These are phyloP conservation scores for Xestoiulus laeticollis DNA, from an alignment of 2,888 invertebrate genomes.

Conservation along the genomic window DNA sequence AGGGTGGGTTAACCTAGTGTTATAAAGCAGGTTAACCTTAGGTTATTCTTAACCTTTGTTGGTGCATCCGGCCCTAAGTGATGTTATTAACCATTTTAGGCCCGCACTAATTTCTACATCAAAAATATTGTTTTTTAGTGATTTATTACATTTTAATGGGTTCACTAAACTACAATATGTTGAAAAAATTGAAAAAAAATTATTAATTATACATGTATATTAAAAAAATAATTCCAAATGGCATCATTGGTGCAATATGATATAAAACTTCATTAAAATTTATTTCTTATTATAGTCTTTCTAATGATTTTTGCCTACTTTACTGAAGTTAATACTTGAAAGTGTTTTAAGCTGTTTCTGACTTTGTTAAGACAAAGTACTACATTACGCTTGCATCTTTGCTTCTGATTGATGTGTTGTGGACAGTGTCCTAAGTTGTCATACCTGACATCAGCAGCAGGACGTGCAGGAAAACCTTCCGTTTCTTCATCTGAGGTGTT, in stretches of 20 bases:
- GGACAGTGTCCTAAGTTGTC: conserved; percentile 24
- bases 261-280: background rate
- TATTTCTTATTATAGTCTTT: background rate
- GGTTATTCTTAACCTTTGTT: too few species aligned
- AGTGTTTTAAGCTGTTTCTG: background rate
- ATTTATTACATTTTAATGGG: too few species aligned
- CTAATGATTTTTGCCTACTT: background rate
- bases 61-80: too few species aligned
- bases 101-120: background rate
- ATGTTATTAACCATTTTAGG: background rate
- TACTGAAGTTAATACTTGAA: background rate
- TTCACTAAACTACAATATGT: too few species aligned
- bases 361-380: background rate
- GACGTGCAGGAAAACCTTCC: background rate
- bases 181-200: too few species aligned
- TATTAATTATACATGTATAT: too few species aligned
- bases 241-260: background rate
- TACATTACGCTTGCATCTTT: conserved; percentile 27
- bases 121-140: background rate
- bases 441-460: conserved; percentile 2
- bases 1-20: too few species aligned
- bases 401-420: background rate
- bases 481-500: conserved; percentile 3
- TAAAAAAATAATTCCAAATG: background rate
- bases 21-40: too few species aligned